Evolutionary conservation across 2,888 invertebrate genomes (phyloP).

Genomic region (Autographa gamma): DNA sequence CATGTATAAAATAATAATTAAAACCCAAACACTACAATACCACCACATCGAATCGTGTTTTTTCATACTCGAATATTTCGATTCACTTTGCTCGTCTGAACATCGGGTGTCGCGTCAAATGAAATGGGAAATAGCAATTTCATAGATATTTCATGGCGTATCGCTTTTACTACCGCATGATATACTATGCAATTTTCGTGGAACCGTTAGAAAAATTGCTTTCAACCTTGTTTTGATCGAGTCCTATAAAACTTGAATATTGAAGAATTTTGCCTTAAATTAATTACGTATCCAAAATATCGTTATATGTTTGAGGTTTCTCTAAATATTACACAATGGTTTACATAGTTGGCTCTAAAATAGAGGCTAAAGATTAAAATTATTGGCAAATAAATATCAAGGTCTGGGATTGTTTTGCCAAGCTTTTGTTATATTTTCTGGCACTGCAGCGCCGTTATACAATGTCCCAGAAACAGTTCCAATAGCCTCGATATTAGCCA

Average conservation of each 20-base stretch:
- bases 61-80: slow-evolving; percentile 57
- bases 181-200: slow-evolving; percentile 43
- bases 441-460: slow-evolving; percentile 57
- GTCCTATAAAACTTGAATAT: neutral
- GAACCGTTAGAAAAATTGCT: slow-evolving; percentile 16
- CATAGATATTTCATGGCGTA: slow-evolving; percentile 58
- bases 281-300: neutral
- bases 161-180: slow-evolving; percentile 41
- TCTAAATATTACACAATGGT: neutral
- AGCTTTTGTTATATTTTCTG: slow-evolving; percentile 68
- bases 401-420: slow-evolving; percentile 68
- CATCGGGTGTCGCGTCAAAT: slow-evolving; percentile 69
- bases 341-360: slow-evolving; percentile 21
- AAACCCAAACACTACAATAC: slow-evolving; percentile 19
- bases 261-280: neutral
- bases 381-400: slow-evolving; percentile 65
- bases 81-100: slow-evolving; percentile 61
- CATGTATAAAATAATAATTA: slow-evolving; percentile 22
- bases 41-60: slow-evolving; percentile 44
- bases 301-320: no score
- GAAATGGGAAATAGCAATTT: slow-evolving; percentile 71
- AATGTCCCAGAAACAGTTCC: slow-evolving; percentile 53
- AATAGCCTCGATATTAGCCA: slow-evolving; percentile 70
- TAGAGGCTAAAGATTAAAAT: slow-evolving; percentile 32
- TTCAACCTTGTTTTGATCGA: neutral